Conservation (phyloP, 2,888 invertebrate species). For the Sphaerophoria rueppellii region DNA sequence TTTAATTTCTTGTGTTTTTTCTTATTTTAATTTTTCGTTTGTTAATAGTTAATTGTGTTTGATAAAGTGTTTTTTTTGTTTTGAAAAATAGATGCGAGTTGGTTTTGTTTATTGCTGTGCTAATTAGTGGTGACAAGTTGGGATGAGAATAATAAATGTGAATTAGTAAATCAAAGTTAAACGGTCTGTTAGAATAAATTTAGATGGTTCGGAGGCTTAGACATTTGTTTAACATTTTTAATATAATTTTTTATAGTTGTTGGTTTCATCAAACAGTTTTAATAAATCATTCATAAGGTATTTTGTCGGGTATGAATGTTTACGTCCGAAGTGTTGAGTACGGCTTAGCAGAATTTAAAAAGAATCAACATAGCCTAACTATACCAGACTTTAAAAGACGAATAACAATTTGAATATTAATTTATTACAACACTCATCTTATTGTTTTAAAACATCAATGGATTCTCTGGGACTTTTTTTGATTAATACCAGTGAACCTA, state of each 20-base stretch:
- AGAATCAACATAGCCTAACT: no score
- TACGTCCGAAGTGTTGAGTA: no score
- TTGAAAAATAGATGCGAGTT: background rate
- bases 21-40: slow-evolving; percentile 17
- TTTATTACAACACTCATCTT: background rate
- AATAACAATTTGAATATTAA: background rate
- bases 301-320: no score
- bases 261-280: no score
- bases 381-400: no score
- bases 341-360: no score
- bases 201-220: no score
- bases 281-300: no score
- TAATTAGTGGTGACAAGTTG: slow-evolving; percentile 25
- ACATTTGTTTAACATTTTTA: background rate
- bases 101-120: background rate
- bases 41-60: slow-evolving; percentile 12
- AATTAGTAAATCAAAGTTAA: slow-evolving; percentile 3
- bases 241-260: background rate
- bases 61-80: slow-evolving; percentile 19
- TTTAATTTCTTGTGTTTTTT: slow-evolving; percentile 17
- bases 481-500: background rate
- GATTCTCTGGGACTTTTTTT: background rate
- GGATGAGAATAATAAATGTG: background rate
- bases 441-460: background rate
- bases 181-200: no score